These are phyloP conservation scores for Lophotis ruficrista DNA, from an alignment of 2,113 vertebrate genomes.

Conservation along the genomic window DNA sequence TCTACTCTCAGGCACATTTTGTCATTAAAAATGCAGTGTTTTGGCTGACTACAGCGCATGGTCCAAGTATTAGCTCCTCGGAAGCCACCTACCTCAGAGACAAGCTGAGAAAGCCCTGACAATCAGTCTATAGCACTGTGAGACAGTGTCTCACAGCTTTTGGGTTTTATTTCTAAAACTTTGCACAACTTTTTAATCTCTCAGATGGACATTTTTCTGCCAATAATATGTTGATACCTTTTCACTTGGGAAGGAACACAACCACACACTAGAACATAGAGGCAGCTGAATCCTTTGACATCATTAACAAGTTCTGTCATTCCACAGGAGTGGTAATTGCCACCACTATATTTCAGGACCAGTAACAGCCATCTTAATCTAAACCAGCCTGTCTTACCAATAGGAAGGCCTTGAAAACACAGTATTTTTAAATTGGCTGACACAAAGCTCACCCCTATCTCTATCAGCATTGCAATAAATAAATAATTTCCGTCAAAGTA, in stretches of 20 bases:
- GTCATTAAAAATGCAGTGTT: neutral
- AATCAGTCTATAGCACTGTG: neutral
- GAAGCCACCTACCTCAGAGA: neutral
- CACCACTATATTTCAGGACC: neutral
- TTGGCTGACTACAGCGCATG: neutral
- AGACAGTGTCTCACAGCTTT: neutral
- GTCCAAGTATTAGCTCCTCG: neutral
- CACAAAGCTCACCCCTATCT: conserved; percentile 35
- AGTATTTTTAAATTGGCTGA: conserved; percentile 21
- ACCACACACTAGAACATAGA: neutral
- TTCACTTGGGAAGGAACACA: neutral
- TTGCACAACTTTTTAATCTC: neutral
- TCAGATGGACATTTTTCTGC: neutral
- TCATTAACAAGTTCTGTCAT: neutral
- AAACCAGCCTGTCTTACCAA: neutral
- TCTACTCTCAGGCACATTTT: neutral
- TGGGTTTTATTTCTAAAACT: neutral
- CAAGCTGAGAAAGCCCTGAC: neutral
- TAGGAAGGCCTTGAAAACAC: neutral
- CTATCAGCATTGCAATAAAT: conserved; percentile 61
- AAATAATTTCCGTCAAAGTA: conserved; percentile 46
- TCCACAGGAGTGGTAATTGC: neutral
- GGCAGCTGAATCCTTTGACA: neutral
- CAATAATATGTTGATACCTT: neutral
- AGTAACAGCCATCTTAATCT: conserved; percentile 22